Base-by-base conservation (phyloP, 2,797 vertebrate species). In the Petrocephalus schoutedeni region DNA sequence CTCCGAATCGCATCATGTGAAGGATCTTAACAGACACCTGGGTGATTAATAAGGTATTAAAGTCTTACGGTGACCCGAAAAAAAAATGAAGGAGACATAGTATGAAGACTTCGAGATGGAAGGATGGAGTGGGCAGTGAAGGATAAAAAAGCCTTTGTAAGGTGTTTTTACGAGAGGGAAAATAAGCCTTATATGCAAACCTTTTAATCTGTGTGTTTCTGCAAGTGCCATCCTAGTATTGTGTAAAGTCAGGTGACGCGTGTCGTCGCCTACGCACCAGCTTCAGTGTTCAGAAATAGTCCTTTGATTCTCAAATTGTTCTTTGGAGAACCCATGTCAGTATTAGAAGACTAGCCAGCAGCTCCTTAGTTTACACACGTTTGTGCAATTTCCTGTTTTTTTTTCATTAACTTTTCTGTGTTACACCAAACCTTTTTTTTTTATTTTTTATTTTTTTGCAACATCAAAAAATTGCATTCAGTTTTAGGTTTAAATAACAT, bases 151-250 rank as follows among this genome's bases (percentile, higher is more conserved):
- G 97, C 97, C 97, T 98, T 98, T 97, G 97, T 98, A 97, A 98
- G 97, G 98, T 98, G 96, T 96, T 98, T 98, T 97, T 93, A 89
- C 87, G 86, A 95, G 96, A 95, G 94, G 94, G 93, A 77, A 77
- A 77, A 77, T 95, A 99, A 98, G 98, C 98, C 98, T 99, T 99
- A 97, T 99, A 99, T 99, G 98, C 98, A 99, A 99, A 99, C 97
- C 97, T 99, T 99, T 99, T 98, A 98, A 98, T 98, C 98, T 98
- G 98, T 98, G 97, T 97, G 97, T 99, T 98, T 98, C 97, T 98
- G 97, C 97, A 99, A 99, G 98, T 99, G 98, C 98, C 98, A 98
- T 98, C 98, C 97, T 97, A 97, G 97, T 99, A 97, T 97, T 96
- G 98, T 97, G 96, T 98, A 96, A 96, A 97, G 97, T 96, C 95